Evolutionary conservation across 2,113 vertebrate genomes (phyloP), one percentile per base, ranked within the genome.

Genomic region (Polypterus senegalus): DNA sequence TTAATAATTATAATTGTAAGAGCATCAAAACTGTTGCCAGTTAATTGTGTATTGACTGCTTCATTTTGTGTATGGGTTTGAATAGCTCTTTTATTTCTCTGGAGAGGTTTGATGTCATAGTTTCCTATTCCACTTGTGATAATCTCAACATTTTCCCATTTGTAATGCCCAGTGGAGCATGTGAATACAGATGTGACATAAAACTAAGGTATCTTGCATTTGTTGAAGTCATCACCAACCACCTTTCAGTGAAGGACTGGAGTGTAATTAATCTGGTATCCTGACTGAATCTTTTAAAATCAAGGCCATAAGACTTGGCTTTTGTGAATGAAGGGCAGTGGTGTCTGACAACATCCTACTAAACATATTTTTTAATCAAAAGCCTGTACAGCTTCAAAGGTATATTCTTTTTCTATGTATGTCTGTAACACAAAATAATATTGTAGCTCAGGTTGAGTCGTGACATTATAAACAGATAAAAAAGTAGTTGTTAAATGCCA

Each of bases 81-180:
- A 58, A 27, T 58, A 43, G 46, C n/a, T 7, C 11, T 43, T 58
- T 58, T 27, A 58, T 58, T 58, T 58, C 43, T 45, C 56, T 45
- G 44, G n/a, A 27, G 27, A 44, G 56, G 4, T 45, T 6, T 27
- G 8, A 45, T 5, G 3, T 8, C 6, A 7, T 7, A 27, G n/a
- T 11, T 58, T 56, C 43, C 10, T 27, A 58, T 45, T 7, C 56
- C 46, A 45, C 7, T 44, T 3, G 43, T 7, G 56, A 58, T 58
- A 45, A 58, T 58, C 27, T 58, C 56, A 27, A 45, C 3, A 5
- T 27, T n/a, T 45, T 45, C 56, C 43, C n/a, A 45, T 45, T 58
- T 7, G 6, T 45, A 58, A 43, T 45, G 46, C 56, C 56, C 56
- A 58, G 56, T 43, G 43, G 56, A 45, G 4, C 4, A 9, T 27